Base-by-base conservation (phyloP, 2,888 invertebrate species). In the Hemaris fuciformis region DNA sequence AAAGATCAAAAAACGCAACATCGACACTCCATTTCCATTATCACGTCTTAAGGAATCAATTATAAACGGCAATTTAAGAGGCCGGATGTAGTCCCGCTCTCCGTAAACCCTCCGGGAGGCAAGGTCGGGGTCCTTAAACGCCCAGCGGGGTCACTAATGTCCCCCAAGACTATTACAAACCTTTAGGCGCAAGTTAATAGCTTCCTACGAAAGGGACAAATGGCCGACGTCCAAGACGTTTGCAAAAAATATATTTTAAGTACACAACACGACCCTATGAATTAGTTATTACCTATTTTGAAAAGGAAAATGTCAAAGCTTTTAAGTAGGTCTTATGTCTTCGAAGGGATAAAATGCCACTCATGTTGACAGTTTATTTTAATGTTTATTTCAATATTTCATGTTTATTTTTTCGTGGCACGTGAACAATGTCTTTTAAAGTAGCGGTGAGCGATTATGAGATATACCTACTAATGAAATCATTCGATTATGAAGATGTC, bases 101-200 rank as follows among this genome's bases (percentile, higher is more conserved):
- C 73, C 74, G 72, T 72, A 64, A 83, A 75, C 80, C 77, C 81
- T 77, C 76, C 74, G 74, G 80, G 80, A 70, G 81, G 77, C 73
- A 75, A 77, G 65, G 74, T 71, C 73, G 79, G 79, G n/a, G 80
- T 78, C 82, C 82, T 82, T 84, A 86, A 81, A 81, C 73, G 80
- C 78, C 69, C 80, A 75, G 76, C n/a, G 73, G 78, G 87, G 79
- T 83, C 86, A 80, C 87, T 88, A 89, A 89, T 86, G 85, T 81
- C 73, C 78, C 76, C 69, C 70, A 79, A 80, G 79, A 72, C 80
- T 82, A 85, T 88, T 87, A 89, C 76, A 80, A 82, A 83, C 82
- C 82, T 85, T 84, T 77, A 79, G 77, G 75, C 71, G 72, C 75
- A 73, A 81, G 81, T 86, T 85, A 89, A 89, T 88, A 84, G 85